These are phyloP conservation scores for Paraescarpia echinospica DNA, from an alignment of 1,140 invertebrate species.

Conservation along the genomic window DNA sequence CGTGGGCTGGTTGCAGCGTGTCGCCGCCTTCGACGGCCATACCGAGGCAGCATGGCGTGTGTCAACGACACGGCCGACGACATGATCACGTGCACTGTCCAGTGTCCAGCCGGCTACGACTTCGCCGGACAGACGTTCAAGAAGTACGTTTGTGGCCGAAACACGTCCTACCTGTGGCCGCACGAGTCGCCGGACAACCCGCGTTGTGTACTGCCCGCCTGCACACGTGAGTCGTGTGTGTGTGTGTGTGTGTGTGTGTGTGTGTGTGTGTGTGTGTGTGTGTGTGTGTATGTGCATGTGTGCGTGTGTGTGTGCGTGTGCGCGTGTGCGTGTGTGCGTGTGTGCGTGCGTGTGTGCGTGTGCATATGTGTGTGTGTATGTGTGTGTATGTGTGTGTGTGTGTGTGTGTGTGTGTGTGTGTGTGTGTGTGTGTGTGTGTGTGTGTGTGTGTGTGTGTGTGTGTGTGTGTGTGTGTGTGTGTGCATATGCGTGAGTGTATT, in stretches of 20 bases:
- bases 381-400: not conserved
- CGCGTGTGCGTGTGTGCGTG: not conserved
- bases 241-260: not conserved
- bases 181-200: conserved; percentile 28
- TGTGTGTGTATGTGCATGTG: not conserved
- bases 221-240: conserved; percentile 18
- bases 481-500: no score
- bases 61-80: not conserved
- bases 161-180: conserved; percentile 23
- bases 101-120: conserved; percentile 15
- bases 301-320: not conserved
- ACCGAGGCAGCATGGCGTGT: conserved; percentile 21
- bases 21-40: conserved; percentile 15
- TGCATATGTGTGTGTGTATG: not conserved
- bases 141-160: conserved; percentile 19
- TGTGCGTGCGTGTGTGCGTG: not conserved
- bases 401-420: no score
- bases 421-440: no score
- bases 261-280: not conserved
- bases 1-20: not conserved
- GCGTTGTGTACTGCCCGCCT: conserved; percentile 19
- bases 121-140: conserved; percentile 14
- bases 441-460: no score
- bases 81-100: conserved; percentile 7
- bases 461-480: no score